Evolutionary conservation across 2,113 vertebrate genomes (phyloP).

Genomic region (Stomatorhinus ivindoensis): DNA sequence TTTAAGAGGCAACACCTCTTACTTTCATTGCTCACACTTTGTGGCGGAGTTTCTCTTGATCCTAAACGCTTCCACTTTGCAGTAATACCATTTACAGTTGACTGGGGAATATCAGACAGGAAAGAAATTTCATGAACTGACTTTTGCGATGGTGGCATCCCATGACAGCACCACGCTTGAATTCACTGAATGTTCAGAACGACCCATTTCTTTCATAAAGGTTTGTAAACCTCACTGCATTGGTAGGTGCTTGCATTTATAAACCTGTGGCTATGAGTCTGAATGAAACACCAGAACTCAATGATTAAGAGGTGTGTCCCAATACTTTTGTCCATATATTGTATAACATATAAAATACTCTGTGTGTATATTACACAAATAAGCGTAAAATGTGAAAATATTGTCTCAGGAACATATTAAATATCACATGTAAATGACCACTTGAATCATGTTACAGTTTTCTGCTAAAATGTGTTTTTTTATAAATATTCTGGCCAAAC

Average conservation of each 20-base stretch:
- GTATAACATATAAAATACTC: background rate
- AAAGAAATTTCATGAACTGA: background rate
- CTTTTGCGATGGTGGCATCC: background rate
- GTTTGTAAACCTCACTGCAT: background rate
- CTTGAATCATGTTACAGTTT: constrained; percentile 62
- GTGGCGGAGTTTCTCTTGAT: background rate
- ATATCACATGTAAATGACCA: background rate
- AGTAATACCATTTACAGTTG: background rate
- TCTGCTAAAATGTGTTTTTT: constrained; percentile 41
- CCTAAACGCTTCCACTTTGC: background rate
- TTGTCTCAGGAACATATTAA: background rate
- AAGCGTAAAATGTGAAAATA: background rate
- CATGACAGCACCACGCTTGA: background rate
- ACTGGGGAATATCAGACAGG: background rate
- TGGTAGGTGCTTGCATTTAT: background rate
- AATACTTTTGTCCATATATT: background rate
- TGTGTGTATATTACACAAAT: background rate
- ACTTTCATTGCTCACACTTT: background rate
- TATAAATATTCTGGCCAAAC: constrained; percentile 16
- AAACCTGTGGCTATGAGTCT: background rate
- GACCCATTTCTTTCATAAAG: background rate
- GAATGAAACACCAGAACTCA: background rate
- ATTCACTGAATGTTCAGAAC: background rate
- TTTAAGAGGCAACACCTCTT: background rate
- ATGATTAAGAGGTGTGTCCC: background rate